Percentiles rank a stretch among this genome's conserved stretches.
Conservation (phyloP, 2,888 invertebrate species). For the Byasa hedistus region DNA sequence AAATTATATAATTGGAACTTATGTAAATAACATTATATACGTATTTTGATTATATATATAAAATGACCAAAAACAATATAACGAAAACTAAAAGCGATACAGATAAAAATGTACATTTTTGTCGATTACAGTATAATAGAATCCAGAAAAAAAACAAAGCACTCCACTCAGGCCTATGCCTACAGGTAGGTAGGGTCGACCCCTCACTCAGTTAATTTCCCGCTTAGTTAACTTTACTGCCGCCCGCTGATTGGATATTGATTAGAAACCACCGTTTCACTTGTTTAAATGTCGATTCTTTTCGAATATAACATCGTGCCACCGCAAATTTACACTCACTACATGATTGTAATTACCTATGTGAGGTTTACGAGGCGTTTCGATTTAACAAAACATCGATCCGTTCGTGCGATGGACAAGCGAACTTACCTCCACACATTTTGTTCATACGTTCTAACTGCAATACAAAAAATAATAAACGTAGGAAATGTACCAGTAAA, state of each 20-base stretch:
- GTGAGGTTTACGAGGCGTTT: constrained; percentile 62
- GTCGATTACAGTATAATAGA: background rate
- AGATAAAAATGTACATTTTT: background rate
- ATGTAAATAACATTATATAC: background rate
- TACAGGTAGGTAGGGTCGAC: constrained; percentile 39
- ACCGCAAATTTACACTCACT: constrained; percentile 76
- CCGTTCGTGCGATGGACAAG: constrained; percentile 40
- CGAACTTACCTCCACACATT: background rate
- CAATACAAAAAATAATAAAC: background rate
- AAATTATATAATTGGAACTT: background rate
- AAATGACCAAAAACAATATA: background rate
- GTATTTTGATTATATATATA: background rate
- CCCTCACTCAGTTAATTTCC: constrained; percentile 69
- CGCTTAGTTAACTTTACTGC: constrained; percentile 78
- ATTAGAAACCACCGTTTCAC: constrained; percentile 73
- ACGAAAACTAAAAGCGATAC: background rate
- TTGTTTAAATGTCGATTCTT: constrained; percentile 68
- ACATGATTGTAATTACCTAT: constrained; percentile 68
- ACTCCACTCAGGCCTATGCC: constrained; percentile 5
- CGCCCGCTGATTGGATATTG: constrained; percentile 75
- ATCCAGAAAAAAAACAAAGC: background rate
- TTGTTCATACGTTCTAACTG: background rate
- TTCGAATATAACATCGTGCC: constrained; percentile 68
- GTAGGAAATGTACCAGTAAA: background rate
- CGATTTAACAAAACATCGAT: constrained; percentile 73